phyloP scores from a whole-genome alignment of 64 coral and sea anemone genomes.

The Actinia equina region DNA sequence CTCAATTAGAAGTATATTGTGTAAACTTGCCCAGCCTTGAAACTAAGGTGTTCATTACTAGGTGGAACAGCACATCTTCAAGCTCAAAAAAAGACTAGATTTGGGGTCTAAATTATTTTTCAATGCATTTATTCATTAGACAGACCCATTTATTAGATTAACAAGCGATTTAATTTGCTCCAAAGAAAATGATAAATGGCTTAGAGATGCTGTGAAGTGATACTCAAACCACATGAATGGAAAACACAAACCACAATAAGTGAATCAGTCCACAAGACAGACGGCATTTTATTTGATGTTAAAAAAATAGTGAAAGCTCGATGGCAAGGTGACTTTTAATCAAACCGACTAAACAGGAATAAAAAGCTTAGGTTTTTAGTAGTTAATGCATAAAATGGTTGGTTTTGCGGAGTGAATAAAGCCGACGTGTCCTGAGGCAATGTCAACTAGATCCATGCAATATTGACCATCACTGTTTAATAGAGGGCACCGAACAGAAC shows the following conservation, averaged over 20 bases:
- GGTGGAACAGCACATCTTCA: not conserved
- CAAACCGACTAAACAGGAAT: not conserved
- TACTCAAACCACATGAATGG: conserved; percentile 8
- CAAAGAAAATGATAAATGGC: not conserved
- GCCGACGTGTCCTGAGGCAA: conserved; percentile 10
- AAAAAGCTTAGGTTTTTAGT: not conserved
- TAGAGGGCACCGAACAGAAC: not conserved
- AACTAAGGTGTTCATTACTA: not conserved
- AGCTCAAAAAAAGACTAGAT: no score
- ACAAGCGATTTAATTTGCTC: not conserved
- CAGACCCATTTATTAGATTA: not conserved
- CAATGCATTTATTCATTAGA: no score
- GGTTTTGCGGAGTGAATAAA: not conserved
- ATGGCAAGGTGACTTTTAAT: not conserved
- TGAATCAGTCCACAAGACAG: not conserved
- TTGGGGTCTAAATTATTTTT: no score
- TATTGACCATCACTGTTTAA: not conserved
- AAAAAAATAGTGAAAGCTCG: not conserved
- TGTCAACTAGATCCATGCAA: not conserved
- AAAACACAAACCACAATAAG: conserved; percentile 1
- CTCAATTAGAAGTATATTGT: not conserved
- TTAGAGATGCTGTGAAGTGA: not conserved
- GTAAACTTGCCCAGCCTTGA: not conserved
- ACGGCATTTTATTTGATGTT: conserved; percentile 1
- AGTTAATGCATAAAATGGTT: not conserved